These are phyloP conservation scores for Romanomermis culicivorax DNA, from an alignment of 2,888 invertebrate genomes.

Conservation along the genomic window DNA sequence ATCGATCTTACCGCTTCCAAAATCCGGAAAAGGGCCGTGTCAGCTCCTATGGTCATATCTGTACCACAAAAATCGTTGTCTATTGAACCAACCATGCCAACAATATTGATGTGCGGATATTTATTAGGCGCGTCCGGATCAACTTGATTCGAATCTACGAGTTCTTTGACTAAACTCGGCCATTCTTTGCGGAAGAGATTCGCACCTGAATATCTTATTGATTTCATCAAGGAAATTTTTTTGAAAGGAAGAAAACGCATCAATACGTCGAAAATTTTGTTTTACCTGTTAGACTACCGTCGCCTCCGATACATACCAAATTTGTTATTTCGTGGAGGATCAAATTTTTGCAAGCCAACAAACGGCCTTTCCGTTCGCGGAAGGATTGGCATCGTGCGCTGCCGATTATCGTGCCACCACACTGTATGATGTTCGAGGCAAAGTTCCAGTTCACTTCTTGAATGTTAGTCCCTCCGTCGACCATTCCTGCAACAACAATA, in stretches of 20 bases:
- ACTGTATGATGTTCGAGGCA: conserved; percentile 92
- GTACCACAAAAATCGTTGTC: conserved; percentile 99
- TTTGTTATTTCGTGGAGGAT: conserved; percentile 68
- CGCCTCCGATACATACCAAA: no score
- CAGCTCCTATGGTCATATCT: conserved; percentile 91
- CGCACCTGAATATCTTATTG: background rate
- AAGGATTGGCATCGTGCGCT: conserved; percentile 88
- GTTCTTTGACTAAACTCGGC: conserved; percentile 60
- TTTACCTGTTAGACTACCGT: conserved; percentile 92
- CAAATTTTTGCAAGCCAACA: conserved; percentile 76
- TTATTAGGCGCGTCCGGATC: conserved; percentile 15
- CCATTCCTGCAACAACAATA: no score
- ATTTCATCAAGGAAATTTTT: no score
- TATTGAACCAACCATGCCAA: conserved; percentile 94
- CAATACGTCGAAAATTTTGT: no score
- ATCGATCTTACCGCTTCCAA: conserved; percentile 97
- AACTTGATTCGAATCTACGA: conserved; percentile 38
- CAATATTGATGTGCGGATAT: conserved; percentile 46
- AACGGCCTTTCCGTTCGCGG: conserved; percentile 58
- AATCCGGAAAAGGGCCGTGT: conserved; percentile 86
- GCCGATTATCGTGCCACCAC: conserved; percentile 94
- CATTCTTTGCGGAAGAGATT: conserved; percentile 84
- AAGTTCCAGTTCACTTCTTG: conserved; percentile 87
- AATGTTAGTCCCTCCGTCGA: conserved; percentile 84
- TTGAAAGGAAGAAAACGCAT: no score